Percentiles rank a stretch among this genome's conserved stretches.
Evolutionary conservation across 2,888 invertebrate species (phyloP).

Genomic region (Cerastoderma edule): DNA sequence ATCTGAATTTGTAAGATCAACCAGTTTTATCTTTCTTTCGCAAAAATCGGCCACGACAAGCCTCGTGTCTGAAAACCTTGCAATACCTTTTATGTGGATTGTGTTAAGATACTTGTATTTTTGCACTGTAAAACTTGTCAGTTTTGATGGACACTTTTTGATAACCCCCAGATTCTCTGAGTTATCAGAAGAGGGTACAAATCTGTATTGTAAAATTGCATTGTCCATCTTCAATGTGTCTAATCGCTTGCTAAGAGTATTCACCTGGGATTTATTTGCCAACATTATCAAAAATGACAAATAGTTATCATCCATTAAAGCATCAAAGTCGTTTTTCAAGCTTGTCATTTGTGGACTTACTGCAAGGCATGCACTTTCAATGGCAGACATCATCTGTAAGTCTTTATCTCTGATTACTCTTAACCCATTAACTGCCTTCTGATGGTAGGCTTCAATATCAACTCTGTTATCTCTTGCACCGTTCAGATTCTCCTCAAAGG

Average conservation of each 20-base stretch:
- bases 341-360: neutral
- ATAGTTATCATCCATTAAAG: neutral
- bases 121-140: neutral
- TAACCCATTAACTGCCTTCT: neutral
- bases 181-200: neutral
- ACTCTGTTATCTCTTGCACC: neutral
- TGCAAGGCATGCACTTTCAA: neutral
- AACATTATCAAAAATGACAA: neutral
- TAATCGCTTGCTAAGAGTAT: neutral
- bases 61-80: neutral
- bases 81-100: neutral
- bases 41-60: neutral
- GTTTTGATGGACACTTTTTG: neutral
- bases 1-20: neutral
- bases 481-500: neutral
- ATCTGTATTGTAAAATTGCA: neutral
- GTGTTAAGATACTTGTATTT: neutral
- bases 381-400: neutral
- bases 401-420: neutral
- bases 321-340: neutral
- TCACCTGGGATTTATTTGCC: neutral
- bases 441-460: neutral
- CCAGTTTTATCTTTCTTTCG: neutral
- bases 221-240: neutral
- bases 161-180: neutral